A percentile compares a stretch with the other conserved stretches of the same genome.
Evolutionary conservation across 2,113 vertebrate species (phyloP).

Genomic region (Indicator indicator): DNA sequence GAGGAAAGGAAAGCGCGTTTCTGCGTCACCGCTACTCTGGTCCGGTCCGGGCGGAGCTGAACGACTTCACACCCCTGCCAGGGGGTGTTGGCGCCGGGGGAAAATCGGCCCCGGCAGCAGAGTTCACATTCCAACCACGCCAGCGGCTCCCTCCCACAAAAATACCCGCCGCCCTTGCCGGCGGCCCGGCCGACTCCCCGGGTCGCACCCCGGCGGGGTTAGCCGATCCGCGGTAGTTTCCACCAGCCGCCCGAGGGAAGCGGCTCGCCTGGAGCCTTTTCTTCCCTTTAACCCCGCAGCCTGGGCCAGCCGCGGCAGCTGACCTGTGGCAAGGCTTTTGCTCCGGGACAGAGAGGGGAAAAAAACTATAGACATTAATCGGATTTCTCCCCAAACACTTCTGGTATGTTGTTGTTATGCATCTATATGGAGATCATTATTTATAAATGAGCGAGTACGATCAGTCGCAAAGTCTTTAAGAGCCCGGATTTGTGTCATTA

Average conservation of each 20-base stretch:
- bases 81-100: conserved; percentile 12
- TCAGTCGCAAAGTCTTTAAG: conserved; percentile 60
- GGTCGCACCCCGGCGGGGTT: neutral
- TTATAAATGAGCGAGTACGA: conserved; percentile 59
- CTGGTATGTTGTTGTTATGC: conserved; percentile 63
- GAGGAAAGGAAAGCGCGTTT: conserved; percentile 79
- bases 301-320: neutral
- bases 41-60: neutral
- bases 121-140: neutral
- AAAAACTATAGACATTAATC: conserved; percentile 48
- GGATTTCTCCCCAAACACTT: conserved; percentile 52
- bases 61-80: neutral
- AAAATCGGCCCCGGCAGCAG: neutral
- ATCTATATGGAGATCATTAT: conserved; percentile 64
- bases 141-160: neutral
- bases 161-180: neutral
- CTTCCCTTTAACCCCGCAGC: neutral
- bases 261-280: neutral
- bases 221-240: neutral
- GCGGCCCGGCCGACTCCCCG: neutral
- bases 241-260: neutral
- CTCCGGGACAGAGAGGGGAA: neutral
- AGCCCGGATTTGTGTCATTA: conserved; percentile 57
- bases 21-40: conserved; percentile 76
- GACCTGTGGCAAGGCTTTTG: conserved; percentile 42